Conservation (phyloP, 2,113 vertebrate species). For the Mormyrus iriodes region DNA sequence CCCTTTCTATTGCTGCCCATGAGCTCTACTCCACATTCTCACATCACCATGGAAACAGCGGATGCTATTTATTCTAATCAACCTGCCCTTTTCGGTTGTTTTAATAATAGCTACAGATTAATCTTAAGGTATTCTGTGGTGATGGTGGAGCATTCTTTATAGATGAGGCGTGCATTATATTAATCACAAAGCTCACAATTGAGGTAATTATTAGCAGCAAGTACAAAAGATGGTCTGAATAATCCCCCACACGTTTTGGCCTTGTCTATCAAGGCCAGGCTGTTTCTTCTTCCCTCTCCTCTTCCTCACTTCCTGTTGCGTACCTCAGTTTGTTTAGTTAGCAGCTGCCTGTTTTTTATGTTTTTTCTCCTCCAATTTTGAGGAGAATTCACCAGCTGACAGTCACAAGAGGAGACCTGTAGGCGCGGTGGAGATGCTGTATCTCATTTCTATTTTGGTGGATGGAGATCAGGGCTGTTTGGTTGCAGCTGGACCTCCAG, state of each 20-base stretch:
- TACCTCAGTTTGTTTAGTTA: not conserved
- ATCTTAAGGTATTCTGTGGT: constrained; percentile 28
- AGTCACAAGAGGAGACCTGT: not conserved
- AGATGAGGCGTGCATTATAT: not conserved
- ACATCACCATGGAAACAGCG: constrained; percentile 49
- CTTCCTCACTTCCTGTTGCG: not conserved
- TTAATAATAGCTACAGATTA: constrained; percentile 53
- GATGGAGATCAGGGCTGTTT: not conserved
- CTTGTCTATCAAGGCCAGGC: not conserved
- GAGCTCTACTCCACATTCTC: constrained; percentile 34
- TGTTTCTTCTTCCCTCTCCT: not conserved
- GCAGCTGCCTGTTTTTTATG: not conserved
- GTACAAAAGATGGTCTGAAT: not conserved
- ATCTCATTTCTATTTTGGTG: not conserved
- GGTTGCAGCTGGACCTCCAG: not conserved
- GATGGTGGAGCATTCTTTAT: constrained; percentile 16
- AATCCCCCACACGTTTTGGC: not conserved
- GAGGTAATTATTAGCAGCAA: not conserved
- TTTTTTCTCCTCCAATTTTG: not conserved
- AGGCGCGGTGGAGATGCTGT: not conserved
- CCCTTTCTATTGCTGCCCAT: not conserved
- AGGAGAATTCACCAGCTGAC: not conserved
- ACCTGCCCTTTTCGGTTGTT: constrained; percentile 52
- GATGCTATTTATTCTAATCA: constrained; percentile 54
- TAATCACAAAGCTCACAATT: not conserved